Base-by-base conservation (phyloP, 2,888 invertebrate species). In the Trissolcus brochymenae region DNA sequence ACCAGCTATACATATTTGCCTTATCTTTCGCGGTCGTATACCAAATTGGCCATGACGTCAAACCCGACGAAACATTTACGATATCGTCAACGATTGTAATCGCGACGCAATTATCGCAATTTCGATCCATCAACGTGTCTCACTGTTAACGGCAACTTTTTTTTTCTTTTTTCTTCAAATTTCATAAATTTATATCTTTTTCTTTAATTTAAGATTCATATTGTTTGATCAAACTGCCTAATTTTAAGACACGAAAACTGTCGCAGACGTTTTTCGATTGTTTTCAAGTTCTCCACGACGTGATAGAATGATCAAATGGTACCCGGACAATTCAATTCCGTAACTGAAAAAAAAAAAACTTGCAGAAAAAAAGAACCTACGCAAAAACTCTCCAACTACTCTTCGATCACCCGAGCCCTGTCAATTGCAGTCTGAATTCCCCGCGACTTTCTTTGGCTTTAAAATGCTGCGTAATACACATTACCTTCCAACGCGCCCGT, bases 391-490 rank as follows among this genome's bases (percentile, higher is more conserved):
- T 67, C 56, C 56, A 62, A 43, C 60, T 54, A 74, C 68, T 78
- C 78, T 67, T 78, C 74, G 71, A 78, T 71, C 71, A 75, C 71
- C 57, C 66, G 25, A 61, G 41, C 71, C 46, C 60, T 62, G 78
- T 74, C 78, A 75, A 71, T 64, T 57, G 21, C 64, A 76, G 59
- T 66, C 74, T 76, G 49, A 64, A 59, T 71, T 70, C 73, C 76
- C 60, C 61, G 13, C 59, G 66, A 56, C 67, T 62, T 76, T 68
- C 41, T 46, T 16, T n/a, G 16, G 46, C 16, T 46, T 51, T 49
- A 59, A 74, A 80, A 81, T 78, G 81, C 78, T 80, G 81, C 77
- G 83, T 87, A 86, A 86, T 86, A 83, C 80, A 84, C 82, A 83
- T 87, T 85, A 85, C n/a, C n/a, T n/a, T n/a, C n/a, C n/a, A n/a